Conservation (phyloP, 2,113 vertebrate species). For the Meleagris gallopavo region DNA sequence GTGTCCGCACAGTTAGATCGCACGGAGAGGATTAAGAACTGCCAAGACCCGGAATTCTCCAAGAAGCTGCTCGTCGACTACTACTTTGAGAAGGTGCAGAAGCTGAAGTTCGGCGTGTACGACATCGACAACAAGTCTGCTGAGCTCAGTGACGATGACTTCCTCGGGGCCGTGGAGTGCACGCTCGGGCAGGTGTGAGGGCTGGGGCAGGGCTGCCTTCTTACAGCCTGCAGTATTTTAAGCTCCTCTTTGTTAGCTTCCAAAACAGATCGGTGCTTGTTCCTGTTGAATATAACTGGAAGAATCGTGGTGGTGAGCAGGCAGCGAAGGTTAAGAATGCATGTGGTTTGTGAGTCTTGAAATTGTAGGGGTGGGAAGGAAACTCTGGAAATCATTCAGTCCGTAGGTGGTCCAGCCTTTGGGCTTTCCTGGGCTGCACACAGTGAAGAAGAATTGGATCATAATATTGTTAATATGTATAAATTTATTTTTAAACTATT, state of each 20-base stretch:
- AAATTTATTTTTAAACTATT: too few species aligned
- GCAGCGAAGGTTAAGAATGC: not conserved
- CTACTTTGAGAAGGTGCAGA: constrained; percentile 92
- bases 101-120: constrained; percentile 86
- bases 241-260: not conserved
- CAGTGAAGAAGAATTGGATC: too few species aligned
- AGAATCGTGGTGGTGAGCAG: not conserved
- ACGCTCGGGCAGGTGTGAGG: constrained; percentile 88
- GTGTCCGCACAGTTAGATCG: constrained; percentile 79
- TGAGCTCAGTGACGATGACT: constrained; percentile 89
- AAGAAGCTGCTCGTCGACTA: constrained; percentile 87
- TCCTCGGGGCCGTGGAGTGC: constrained; percentile 88
- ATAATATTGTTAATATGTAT: too few species aligned
- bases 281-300: rapidly evolving
- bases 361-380: not conserved
- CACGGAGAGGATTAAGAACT: constrained; percentile 87
- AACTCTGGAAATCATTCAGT: not conserved
- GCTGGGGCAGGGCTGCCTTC: too few species aligned
- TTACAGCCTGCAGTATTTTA: too few species aligned
- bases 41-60: constrained; percentile 87
- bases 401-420: not conserved
- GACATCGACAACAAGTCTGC: constrained; percentile 90
- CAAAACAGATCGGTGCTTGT: not conserved
- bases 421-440: not conserved
- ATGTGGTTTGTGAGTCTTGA: not conserved